Conservation (phyloP, 2,113 vertebrate genomes). For the Lamprologus ornatipinnis region DNA sequence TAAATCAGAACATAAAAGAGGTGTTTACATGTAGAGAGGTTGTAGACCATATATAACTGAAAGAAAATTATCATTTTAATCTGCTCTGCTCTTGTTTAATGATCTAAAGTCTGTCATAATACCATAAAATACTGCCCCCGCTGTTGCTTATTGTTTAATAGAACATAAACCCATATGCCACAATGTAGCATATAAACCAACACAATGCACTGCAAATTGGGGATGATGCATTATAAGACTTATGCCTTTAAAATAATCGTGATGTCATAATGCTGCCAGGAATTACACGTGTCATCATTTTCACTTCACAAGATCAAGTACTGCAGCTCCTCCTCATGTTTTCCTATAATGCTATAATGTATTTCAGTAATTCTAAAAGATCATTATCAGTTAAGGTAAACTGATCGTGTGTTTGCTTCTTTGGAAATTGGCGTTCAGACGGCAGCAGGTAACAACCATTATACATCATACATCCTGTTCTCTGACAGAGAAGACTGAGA, state of each 20-base stretch:
- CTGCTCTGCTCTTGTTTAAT: neutral
- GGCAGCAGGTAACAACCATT: neutral
- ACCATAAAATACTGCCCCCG: neutral
- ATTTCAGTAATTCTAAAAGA: neutral
- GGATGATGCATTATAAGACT: neutral
- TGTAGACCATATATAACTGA: neutral
- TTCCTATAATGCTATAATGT: neutral
- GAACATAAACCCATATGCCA: neutral
- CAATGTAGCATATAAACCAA: neutral
- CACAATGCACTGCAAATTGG: neutral
- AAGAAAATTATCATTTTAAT: neutral
- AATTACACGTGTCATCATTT: neutral
- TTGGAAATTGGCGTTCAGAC: neutral
- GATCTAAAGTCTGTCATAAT: neutral
- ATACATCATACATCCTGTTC: neutral
- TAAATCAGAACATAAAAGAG: neutral
- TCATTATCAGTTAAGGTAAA: neutral
- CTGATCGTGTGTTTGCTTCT: neutral
- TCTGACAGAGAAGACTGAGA: neutral
- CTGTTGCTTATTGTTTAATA: neutral
- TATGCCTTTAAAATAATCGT: neutral
- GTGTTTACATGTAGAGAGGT: neutral
- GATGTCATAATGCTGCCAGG: neutral
- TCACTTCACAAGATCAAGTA: neutral
- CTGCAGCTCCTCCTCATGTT: neutral